phyloP scores from a whole-genome alignment of 2,113 vertebrate genomes.

The Oreochromis spilurus region DNA sequence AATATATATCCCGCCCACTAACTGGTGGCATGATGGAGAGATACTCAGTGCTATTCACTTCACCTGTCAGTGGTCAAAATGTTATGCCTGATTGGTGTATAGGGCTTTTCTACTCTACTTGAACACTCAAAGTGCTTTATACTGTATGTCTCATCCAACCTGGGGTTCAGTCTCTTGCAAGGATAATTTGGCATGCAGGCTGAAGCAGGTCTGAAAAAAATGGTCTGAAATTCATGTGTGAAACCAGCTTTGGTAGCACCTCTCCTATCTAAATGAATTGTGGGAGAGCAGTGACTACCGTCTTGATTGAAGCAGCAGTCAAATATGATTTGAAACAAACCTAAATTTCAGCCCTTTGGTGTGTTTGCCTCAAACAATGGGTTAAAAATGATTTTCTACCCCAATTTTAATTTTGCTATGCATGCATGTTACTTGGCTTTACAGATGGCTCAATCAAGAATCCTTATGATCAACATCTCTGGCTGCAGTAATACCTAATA shows the following conservation, averaged over 20 bases:
- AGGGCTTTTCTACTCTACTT: not conserved
- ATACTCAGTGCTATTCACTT: not conserved
- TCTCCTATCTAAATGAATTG: not conserved
- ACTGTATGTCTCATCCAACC: not conserved
- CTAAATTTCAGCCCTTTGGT: not conserved
- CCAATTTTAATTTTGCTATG: not conserved
- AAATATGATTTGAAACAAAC: not conserved
- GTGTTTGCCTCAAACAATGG: not conserved
- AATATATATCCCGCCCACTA: not conserved
- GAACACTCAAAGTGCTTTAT: not conserved
- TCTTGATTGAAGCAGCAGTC: not conserved
- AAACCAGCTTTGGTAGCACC: not conserved
- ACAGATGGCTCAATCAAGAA: not conserved
- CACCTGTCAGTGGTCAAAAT: not conserved
- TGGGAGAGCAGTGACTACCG: fast-evolving
- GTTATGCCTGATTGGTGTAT: not conserved
- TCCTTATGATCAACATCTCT: not conserved
- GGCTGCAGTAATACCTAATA: not conserved
- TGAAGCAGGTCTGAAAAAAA: not conserved
- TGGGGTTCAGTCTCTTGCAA: no score
- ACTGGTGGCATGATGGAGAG: not conserved
- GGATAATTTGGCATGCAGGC: not conserved
- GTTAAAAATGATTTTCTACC: not conserved
- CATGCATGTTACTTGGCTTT: not conserved
- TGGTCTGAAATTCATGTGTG: not conserved